Conservation (phyloP, 2,888 invertebrate species). For the Eupithecia tripunctaria region DNA sequence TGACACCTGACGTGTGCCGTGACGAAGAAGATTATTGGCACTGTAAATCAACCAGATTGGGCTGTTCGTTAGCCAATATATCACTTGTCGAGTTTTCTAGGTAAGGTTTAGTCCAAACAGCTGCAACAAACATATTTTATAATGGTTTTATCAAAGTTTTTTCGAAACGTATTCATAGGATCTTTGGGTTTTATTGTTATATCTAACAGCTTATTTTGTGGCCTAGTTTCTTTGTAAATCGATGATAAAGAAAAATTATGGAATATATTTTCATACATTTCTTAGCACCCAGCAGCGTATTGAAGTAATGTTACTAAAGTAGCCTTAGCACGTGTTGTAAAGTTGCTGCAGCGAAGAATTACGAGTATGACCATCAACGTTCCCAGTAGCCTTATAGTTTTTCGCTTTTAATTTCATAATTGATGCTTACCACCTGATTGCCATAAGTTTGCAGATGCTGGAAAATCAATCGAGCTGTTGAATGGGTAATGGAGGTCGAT, state of each 20-base stretch:
- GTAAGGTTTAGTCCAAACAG: constrained; percentile 16
- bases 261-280: not conserved
- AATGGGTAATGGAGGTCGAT: not conserved
- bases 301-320: not conserved
- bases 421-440: not conserved
- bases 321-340: not conserved
- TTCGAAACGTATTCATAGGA: too few species aligned
- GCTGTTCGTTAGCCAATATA: constrained; percentile 70
- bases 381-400: not conserved
- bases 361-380: not conserved
- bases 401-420: not conserved
- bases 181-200: too few species aligned
- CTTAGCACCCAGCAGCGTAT: not conserved
- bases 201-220: too few species aligned
- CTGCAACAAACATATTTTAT: not conserved
- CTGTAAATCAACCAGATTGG: constrained; percentile 78
- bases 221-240: too few species aligned
- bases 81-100: constrained; percentile 51
- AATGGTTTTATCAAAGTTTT: not conserved
- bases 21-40: constrained; percentile 74
- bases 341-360: not conserved
- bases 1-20: constrained; percentile 71
- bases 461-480: not conserved
- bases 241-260: too few species aligned
- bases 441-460: not conserved